Percentiles rank a stretch among this genome's conserved stretches.
These are phyloP conservation scores for Nerophis ophidion DNA, from an alignment of 2,113 vertebrate species.

Conservation along the genomic window DNA sequence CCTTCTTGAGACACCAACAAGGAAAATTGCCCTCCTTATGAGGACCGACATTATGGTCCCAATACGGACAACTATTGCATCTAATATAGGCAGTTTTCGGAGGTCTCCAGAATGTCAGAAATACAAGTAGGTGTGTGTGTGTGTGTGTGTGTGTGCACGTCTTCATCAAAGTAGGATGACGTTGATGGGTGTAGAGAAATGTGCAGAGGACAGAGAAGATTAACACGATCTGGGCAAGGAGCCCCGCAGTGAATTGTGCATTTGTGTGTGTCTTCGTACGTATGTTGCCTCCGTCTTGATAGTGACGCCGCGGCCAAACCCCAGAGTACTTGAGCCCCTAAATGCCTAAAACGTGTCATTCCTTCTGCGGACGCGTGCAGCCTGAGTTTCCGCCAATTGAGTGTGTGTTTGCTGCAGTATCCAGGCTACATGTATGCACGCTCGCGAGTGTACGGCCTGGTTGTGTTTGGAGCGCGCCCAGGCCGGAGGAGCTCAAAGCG, in stretches of 20 bases:
- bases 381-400: neutral
- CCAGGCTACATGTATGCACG: constrained; percentile 56
- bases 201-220: constrained; percentile 66
- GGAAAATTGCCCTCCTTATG: too few species aligned
- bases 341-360: constrained; percentile 15
- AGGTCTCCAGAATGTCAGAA: too few species aligned
- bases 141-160: constrained; percentile 28
- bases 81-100: too few species aligned
- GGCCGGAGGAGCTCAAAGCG: constrained; percentile 69
- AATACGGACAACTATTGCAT: too few species aligned
- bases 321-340: constrained; percentile 38
- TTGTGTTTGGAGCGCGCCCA: constrained; percentile 67
- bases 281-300: constrained; percentile 62
- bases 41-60: too few species aligned
- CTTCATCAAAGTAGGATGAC: constrained; percentile 65
- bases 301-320: constrained; percentile 57
- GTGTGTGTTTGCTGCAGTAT: constrained; percentile 36
- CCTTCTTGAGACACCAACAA: too few species aligned
- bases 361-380: neutral
- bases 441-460: constrained; percentile 60
- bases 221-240: constrained; percentile 69
- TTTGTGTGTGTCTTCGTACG: constrained; percentile 37
- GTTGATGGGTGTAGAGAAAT: constrained; percentile 62
- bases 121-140: too few species aligned
- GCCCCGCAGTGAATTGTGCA: constrained; percentile 42